Conservation (phyloP, 2,113 vertebrate genomes). For the Bungarus multicinctus region DNA sequence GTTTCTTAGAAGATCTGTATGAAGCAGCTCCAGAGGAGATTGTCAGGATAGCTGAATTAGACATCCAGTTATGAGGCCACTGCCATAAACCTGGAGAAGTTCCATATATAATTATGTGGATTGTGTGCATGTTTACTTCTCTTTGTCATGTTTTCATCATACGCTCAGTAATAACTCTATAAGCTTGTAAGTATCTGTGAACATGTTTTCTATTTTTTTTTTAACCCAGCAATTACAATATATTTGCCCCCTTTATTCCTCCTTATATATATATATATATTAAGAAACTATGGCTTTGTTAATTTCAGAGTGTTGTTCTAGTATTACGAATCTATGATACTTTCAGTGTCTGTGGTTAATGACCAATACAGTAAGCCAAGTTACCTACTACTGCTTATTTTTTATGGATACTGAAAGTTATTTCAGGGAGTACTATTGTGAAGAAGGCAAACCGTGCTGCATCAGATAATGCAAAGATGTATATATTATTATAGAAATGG, state of each 20-base stretch:
- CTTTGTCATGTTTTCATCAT: neutral
- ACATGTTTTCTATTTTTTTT: neutral
- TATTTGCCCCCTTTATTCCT: neutral
- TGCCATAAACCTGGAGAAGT: neutral
- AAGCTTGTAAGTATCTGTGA: neutral
- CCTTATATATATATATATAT: neutral
- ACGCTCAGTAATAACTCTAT: no score
- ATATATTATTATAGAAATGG: neutral
- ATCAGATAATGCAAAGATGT: neutral
- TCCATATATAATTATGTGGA: neutral
- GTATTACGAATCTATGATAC: neutral
- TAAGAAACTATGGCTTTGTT: neutral
- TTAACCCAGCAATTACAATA: neutral
- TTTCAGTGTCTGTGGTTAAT: neutral
- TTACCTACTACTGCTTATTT: neutral
- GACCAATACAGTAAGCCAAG: neutral
- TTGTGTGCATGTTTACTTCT: neutral
- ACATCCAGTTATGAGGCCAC: neutral
- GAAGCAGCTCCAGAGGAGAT: neutral
- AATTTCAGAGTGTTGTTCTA: neutral
- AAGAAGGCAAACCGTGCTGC: neutral
- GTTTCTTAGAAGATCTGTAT: neutral
- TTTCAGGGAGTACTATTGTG: neutral
- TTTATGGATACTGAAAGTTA: neutral
- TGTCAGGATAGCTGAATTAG: neutral